Evolutionary conservation across 2,888 invertebrate species (phyloP).

Genomic region (Stenurella melanura): DNA sequence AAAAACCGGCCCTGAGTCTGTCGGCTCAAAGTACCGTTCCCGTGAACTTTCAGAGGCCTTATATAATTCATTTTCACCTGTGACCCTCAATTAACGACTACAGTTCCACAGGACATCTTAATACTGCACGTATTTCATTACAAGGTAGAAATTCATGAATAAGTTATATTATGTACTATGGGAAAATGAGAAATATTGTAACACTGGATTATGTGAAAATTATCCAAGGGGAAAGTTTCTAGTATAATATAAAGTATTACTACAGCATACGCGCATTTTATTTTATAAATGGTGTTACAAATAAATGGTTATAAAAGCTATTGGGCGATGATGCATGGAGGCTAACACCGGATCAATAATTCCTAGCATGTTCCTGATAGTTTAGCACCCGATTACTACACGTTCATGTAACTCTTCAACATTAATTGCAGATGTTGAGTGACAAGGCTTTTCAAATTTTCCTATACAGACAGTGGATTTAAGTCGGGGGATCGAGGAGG

Average conservation of each 20-base stretch:
- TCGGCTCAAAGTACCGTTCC: slow-evolving; percentile 38
- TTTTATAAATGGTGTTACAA: no score
- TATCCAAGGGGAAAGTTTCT: neutral
- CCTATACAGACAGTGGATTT: no score
- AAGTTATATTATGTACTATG: neutral
- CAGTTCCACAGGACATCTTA: slow-evolving; percentile 20
- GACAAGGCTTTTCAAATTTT: no score
- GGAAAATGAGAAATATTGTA: neutral
- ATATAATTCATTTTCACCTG: slow-evolving; percentile 42
- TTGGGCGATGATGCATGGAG: no score
- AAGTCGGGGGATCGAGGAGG: no score
- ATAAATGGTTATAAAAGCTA: no score
- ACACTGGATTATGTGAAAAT: neutral
- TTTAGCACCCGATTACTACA: no score
- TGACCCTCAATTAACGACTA: slow-evolving; percentile 30
- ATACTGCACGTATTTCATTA: slow-evolving; percentile 5
- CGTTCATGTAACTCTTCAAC: no score
- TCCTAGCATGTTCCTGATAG: no score
- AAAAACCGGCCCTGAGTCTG: slow-evolving; percentile 26
- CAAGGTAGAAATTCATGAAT: neutral
- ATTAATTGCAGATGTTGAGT: no score
- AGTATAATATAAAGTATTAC: neutral
- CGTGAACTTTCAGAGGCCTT: slow-evolving; percentile 30
- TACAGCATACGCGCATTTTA: neutral
- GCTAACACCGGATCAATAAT: no score